These are phyloP conservation scores for Benthosema pterotum DNA, from an alignment of 2,797 vertebrate genomes.

Conservation along the genomic window DNA sequence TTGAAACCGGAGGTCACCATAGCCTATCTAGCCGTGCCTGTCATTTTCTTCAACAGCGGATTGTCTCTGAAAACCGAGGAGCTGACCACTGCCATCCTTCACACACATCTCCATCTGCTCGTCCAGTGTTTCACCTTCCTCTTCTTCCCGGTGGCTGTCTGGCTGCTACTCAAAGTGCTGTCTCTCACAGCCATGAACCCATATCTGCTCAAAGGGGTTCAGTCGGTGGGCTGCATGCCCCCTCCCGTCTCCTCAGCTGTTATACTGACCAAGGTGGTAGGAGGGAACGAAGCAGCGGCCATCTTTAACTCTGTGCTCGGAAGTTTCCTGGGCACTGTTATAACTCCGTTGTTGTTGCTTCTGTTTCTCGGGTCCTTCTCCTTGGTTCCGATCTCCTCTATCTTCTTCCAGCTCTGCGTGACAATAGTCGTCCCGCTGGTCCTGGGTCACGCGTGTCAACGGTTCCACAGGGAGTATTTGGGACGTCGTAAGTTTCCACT, in stretches of 20 bases:
- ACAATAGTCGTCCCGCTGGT: slow-evolving; percentile 95
- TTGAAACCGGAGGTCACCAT: slow-evolving; percentile 94
- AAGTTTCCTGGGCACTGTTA: slow-evolving; percentile 95
- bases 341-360: slow-evolving; percentile 92
- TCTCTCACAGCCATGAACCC: slow-evolving; percentile 90
- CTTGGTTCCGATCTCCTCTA: slow-evolving; percentile 94
- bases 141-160: slow-evolving; percentile 93
- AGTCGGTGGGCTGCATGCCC: slow-evolving; percentile 98
- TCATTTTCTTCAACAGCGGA: slow-evolving; percentile 99
- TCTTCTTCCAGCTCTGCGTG: slow-evolving; percentile 98
- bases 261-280: slow-evolving; percentile 96
- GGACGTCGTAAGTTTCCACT: slow-evolving; percentile 92
- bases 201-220: slow-evolving; percentile 97
- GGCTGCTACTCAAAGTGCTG: slow-evolving; percentile 91
- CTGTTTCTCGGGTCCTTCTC: slow-evolving; percentile 96
- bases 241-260: slow-evolving; percentile 97
- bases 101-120: slow-evolving; percentile 93
- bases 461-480: slow-evolving; percentile 90
- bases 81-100: slow-evolving; percentile 92
- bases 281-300: slow-evolving; percentile 98
- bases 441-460: slow-evolving; percentile 92
- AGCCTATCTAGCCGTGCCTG: slow-evolving; percentile 93
- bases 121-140: slow-evolving; percentile 95
- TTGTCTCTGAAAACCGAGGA: slow-evolving; percentile 97
- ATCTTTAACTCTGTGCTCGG: slow-evolving; percentile 99